Evolutionary conservation across 2,113 vertebrate species (phyloP).

Genomic region (Indri indri): DNA sequence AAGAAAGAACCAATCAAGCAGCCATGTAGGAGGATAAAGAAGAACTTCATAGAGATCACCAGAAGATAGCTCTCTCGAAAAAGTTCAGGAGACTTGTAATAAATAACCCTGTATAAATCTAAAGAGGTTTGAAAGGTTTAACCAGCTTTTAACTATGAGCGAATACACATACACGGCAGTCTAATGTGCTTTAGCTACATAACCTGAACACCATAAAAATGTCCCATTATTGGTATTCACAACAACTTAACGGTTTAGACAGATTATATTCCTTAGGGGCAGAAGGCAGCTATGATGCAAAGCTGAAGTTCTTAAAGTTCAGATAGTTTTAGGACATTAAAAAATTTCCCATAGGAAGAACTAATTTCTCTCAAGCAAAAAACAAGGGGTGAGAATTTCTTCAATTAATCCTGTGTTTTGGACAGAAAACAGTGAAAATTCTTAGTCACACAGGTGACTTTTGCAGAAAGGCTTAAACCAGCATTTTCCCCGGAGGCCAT

Average conservation of each 20-base stretch:
- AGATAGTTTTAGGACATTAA: constrained; percentile 54
- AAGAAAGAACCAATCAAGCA: constrained; percentile 51
- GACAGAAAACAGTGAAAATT: constrained; percentile 59
- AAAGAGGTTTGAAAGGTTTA: constrained; percentile 48
- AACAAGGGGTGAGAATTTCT: constrained; percentile 49
- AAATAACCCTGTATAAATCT: constrained; percentile 38
- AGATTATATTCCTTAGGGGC: constrained; percentile 55
- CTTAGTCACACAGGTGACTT: constrained; percentile 58
- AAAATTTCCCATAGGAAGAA: constrained; percentile 65
- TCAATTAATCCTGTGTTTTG: constrained; percentile 61
- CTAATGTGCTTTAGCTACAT: not conserved
- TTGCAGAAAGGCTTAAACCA: constrained; percentile 54
- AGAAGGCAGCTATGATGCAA: constrained; percentile 36
- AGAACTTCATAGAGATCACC: constrained; percentile 27
- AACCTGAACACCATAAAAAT: constrained; percentile 52
- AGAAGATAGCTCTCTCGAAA: not conserved
- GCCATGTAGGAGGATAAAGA: not conserved
- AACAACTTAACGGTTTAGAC: constrained; percentile 57
- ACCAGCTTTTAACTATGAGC: constrained; percentile 45
- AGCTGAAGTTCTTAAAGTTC: constrained; percentile 60
- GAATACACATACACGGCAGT: constrained; percentile 22
- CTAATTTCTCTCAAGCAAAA: constrained; percentile 61
- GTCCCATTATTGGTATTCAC: constrained; percentile 48
- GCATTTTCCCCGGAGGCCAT: constrained; percentile 54
- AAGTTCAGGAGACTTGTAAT: constrained; percentile 25